phyloP scores from a whole-genome alignment of 2,797 vertebrate species.

The Erethizon dorsatum region DNA sequence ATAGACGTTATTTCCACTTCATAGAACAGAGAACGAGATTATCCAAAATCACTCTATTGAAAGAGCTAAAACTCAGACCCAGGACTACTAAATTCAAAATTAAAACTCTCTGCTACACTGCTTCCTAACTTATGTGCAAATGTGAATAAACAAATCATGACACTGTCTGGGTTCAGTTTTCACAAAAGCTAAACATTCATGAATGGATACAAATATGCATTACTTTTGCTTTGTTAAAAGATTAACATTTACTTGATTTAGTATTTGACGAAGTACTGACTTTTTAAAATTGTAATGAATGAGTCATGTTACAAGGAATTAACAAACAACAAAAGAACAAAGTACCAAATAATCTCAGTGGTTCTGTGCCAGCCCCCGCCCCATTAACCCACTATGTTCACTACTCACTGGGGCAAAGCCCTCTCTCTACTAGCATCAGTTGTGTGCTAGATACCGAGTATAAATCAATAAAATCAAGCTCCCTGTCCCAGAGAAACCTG shows the following conservation, averaged over 20 bases:
- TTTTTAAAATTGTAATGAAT: background rate
- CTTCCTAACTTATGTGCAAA: background rate
- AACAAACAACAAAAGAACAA: constrained; percentile 6
- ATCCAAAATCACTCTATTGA: background rate
- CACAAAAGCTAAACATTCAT: constrained; percentile 30
- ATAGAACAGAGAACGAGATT: constrained; percentile 27
- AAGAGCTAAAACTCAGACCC: constrained; percentile 30
- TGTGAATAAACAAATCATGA: constrained; percentile 33
- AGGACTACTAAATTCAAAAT: constrained; percentile 50
- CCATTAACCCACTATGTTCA: background rate
- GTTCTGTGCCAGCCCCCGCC: background rate
- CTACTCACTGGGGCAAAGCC: background rate
- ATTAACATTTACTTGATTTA: constrained; percentile 37
- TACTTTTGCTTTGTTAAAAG: constrained; percentile 42
- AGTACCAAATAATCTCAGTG: constrained; percentile 15
- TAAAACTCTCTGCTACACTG: background rate
- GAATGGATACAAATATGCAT: constrained; percentile 2
- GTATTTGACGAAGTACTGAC: background rate
- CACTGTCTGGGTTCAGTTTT: background rate
- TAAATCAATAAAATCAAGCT: background rate
- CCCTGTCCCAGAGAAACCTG: background rate
- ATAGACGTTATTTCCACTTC: constrained; percentile 24
- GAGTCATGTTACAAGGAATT: background rate
- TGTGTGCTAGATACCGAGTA: background rate
- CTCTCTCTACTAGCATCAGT: background rate